Evolutionary conservation across 2,888 invertebrate species (phyloP).

Genomic region (Schizaphis graminum): DNA sequence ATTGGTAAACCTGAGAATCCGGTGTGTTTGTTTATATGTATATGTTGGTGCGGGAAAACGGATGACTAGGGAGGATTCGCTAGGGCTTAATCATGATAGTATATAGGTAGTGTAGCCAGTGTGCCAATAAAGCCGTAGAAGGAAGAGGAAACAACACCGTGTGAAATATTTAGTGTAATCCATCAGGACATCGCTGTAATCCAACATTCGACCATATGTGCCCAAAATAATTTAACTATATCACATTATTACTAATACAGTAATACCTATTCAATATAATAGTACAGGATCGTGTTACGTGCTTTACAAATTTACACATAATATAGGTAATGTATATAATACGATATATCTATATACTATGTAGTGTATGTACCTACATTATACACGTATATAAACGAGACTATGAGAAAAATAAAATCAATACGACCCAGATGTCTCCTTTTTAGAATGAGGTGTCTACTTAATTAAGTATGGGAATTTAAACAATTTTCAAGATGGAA

Average conservation of each 20-base stretch:
- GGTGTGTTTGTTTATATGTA: not conserved
- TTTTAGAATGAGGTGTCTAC: not conserved
- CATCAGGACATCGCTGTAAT: constrained; percentile 52
- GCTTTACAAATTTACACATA: not conserved
- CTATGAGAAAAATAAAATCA: not conserved
- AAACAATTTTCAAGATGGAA: constrained; percentile 9
- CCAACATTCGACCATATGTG: constrained; percentile 34
- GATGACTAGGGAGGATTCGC: not conserved
- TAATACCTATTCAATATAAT: constrained; percentile 1
- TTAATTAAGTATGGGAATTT: not conserved
- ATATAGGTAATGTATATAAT: constrained; percentile 4
- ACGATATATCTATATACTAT: not conserved
- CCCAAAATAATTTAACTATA: constrained; percentile 13
- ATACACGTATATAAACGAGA: not conserved
- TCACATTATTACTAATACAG: constrained; percentile 12
- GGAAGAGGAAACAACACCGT: constrained; percentile 15
- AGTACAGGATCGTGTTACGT: not conserved
- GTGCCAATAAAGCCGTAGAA: not conserved
- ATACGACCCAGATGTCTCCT: not conserved
- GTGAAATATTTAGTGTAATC: constrained; percentile 34
- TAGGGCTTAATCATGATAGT: constrained; percentile 24
- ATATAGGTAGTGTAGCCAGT: not conserved
- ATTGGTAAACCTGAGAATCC: constrained; percentile 6
- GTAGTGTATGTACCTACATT: no score
- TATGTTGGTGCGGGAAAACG: not conserved